phyloP scores from a whole-genome alignment of 2,888 invertebrate species.

The Acleris emargana region DNA sequence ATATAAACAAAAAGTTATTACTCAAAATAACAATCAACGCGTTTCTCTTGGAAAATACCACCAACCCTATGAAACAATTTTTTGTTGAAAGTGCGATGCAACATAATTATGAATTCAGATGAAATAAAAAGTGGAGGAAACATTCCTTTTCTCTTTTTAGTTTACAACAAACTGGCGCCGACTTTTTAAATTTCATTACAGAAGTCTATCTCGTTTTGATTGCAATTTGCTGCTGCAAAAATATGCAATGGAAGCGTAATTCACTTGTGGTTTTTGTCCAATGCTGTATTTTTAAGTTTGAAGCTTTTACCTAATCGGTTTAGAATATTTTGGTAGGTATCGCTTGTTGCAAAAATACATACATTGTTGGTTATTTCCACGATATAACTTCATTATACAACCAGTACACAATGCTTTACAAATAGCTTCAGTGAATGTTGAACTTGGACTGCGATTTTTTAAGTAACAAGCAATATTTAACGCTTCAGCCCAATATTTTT shows the following conservation, averaged over 20 bases:
- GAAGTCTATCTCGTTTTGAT: slow-evolving; percentile 12
- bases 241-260: slow-evolving; percentile 11
- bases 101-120: slow-evolving; percentile 8
- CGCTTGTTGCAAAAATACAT: too few relatives aligned
- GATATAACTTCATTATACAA: too few relatives aligned
- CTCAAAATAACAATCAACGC: neutral
- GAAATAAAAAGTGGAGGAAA: slow-evolving; percentile 10
- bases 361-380: too few relatives aligned
- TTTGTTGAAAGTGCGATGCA: neutral
- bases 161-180: slow-evolving; percentile 22
- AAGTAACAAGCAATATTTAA: too few relatives aligned
- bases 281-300: neutral
- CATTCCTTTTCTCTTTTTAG: slow-evolving; percentile 12
- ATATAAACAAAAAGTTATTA: neutral
- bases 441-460: too few relatives aligned
- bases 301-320: neutral
- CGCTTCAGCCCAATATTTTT: too few relatives aligned
- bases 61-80: neutral
- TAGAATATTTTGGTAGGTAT: too few relatives aligned
- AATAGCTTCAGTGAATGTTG: too few relatives aligned
- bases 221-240: slow-evolving; percentile 8
- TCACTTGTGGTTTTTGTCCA: neutral
- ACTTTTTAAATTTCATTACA: slow-evolving; percentile 17
- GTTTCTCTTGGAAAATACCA: neutral
- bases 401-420: too few relatives aligned